phyloP scores from a whole-genome alignment of 1,140 invertebrate genomes.

The Zeugodacus cucurbitae region DNA sequence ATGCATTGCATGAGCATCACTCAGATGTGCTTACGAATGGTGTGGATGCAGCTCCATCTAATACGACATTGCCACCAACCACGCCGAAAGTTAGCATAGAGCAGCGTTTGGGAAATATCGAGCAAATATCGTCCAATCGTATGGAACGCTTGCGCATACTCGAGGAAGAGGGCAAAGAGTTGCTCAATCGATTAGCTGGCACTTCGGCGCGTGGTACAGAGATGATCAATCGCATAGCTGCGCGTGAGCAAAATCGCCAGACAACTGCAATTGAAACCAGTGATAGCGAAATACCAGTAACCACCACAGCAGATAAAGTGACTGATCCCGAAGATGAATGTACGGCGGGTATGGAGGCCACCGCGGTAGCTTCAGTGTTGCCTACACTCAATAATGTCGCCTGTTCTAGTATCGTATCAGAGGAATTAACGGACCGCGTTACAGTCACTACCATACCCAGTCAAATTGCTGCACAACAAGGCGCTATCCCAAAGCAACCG shows the following conservation, averaged over 20 bases:
- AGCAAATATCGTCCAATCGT: slow-evolving; percentile 71
- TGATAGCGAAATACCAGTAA: background rate
- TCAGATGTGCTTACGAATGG: slow-evolving; percentile 39
- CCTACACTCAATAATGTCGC: slow-evolving; percentile 48
- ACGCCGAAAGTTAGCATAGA: slow-evolving; percentile 55
- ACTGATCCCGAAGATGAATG: background rate
- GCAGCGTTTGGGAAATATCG: slow-evolving; percentile 60
- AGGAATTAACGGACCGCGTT: slow-evolving; percentile 47
- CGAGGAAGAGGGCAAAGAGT: slow-evolving; percentile 76
- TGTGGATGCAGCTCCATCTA: slow-evolving; percentile 46
- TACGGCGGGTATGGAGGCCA: background rate
- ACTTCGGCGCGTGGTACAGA: slow-evolving; percentile 65
- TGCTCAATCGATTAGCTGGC: slow-evolving; percentile 73
- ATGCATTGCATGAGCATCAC: slow-evolving; percentile 52
- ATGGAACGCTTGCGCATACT: slow-evolving; percentile 74
- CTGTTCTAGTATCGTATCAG: slow-evolving; percentile 50
- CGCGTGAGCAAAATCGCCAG: slow-evolving; percentile 53
- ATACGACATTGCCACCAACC: slow-evolving; percentile 33
- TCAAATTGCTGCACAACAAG: slow-evolving; percentile 49
- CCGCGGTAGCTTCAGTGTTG: slow-evolving; percentile 46
- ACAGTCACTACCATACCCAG: slow-evolving; percentile 56
- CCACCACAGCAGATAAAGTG: background rate
- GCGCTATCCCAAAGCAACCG: slow-evolving; percentile 43
- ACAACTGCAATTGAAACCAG: background rate
- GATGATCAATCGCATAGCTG: slow-evolving; percentile 63